phyloP scores from a whole-genome alignment of 2,888 invertebrate genomes.

The Anodontia alba region DNA sequence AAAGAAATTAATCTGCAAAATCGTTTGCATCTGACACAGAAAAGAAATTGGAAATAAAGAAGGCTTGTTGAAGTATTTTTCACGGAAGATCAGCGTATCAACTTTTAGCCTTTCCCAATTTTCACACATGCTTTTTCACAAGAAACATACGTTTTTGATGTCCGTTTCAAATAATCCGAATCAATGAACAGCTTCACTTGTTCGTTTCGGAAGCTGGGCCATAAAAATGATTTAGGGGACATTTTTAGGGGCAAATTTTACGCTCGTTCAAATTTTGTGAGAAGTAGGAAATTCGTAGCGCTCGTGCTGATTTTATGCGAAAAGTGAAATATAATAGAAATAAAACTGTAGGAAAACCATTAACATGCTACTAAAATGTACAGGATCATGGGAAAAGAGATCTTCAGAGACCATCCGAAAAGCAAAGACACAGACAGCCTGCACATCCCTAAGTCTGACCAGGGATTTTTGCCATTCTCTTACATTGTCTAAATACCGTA shows the following conservation, averaged over 20 bases:
- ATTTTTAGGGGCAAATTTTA: conserved; percentile 21
- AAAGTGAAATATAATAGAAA: conserved; percentile 49
- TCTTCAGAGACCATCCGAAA: too few relatives aligned
- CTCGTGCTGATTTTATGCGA: conserved; percentile 35
- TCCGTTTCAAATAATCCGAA: conserved; percentile 4
- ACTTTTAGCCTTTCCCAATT: conserved; percentile 4
- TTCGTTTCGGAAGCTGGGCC: conserved; percentile 11
- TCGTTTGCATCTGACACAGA: neutral
- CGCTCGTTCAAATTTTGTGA: conserved; percentile 18
- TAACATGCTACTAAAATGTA: neutral
- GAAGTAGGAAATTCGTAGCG: neutral
- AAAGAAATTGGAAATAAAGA: neutral
- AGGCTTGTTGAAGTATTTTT: neutral
- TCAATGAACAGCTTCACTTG: neutral
- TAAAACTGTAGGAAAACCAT: conserved; percentile 37
- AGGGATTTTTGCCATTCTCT: too few relatives aligned
- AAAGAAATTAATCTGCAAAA: neutral
- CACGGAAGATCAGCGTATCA: neutral
- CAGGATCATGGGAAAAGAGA: too few relatives aligned
- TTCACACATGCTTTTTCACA: neutral
- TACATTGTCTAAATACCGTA: too few relatives aligned
- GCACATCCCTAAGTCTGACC: too few relatives aligned
- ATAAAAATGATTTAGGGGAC: conserved; percentile 56
- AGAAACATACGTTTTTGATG: conserved; percentile 41
- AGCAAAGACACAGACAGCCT: too few relatives aligned